Base-by-base conservation (phyloP, 2,113 vertebrate genomes). In the Notothenia coriiceps region DNA sequence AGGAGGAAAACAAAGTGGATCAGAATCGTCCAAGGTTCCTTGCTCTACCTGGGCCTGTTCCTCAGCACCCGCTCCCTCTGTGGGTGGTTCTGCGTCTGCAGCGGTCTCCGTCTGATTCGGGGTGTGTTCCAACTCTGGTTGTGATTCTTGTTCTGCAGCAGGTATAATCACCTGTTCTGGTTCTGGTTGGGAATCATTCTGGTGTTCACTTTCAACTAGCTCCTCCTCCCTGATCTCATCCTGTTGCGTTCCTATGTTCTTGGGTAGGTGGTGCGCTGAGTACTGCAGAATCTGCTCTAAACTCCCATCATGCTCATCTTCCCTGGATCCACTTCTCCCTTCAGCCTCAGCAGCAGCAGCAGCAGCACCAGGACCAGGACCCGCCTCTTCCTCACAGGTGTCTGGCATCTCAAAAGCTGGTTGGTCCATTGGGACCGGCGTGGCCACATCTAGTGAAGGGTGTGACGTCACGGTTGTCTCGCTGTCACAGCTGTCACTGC, bases 401-500 rank as follows among this genome's bases (percentile, higher is more conserved):
- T 77, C 94, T 12, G 95, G 94, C 73, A 96, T 95, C 40, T 88
- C 87, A 63, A 96, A 97, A 10, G 83, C 92, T 6, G 92, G 87
- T 25, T 95, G 92, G 47, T 97, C 96, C 64, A 92, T 78, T 3
- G 85, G 92, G 49, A 91, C 17, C 0, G 94, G 95, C 5, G 96
- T 97, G 83, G 87, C 88, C 55, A 94, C 89, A 15, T 97, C 97
- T 57, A 96, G 83, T 11, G 91, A 96, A 6, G 94, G 95, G 40
- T 96, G 94, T 0, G 97, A 97, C 0, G 95, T 99, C 73, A 99
- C 96, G 0, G 98, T 99, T 18, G 94, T 98, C 89, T 99, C 98
- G 20, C 98, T 99, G 92, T 99, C 98, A 90, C 97, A 98, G 76
- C 98, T 99, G 88, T 99, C 98, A 55, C 96, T 96, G 18, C 98